Conservation (phyloP, 2,797 vertebrate genomes). For the Zalophus californianus region DNA sequence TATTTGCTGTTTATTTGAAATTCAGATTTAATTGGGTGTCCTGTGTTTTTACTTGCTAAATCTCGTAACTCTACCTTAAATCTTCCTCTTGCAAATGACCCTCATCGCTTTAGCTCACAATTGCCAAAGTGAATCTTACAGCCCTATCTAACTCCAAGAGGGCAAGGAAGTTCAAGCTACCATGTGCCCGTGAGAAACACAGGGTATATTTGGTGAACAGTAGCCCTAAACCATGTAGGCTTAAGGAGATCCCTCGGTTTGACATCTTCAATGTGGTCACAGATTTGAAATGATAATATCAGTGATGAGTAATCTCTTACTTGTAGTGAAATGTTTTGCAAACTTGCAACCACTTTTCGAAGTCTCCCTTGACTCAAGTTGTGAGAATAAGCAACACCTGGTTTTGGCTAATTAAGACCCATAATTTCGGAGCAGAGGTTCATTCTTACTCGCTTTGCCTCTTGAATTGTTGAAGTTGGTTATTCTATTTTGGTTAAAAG, state of each 20-base stretch:
- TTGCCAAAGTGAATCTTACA: not conserved
- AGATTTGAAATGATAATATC: not conserved
- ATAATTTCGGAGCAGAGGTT: not conserved
- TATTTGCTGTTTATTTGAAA: not conserved
- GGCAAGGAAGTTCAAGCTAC: not conserved
- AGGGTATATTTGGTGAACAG: not conserved
- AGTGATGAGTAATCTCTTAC: not conserved
- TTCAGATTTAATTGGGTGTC: not conserved
- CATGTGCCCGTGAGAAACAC: not conserved
- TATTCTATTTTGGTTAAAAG: not conserved
- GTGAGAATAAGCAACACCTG: not conserved
- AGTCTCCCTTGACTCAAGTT: slow-evolving; percentile 3
- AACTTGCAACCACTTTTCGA: not conserved
- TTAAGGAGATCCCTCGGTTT: not conserved
- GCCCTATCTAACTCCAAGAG: not conserved
- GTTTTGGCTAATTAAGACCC: not conserved
- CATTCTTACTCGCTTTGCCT: not conserved
- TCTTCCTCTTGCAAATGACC: slow-evolving; percentile 8
- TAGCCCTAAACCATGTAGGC: not conserved
- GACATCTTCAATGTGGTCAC: not conserved
- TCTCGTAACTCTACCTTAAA: not conserved
- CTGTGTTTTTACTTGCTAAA: slow-evolving; percentile 37
- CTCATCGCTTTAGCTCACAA: not conserved
- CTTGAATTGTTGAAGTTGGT: not conserved
- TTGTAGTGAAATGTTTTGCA: slow-evolving; percentile 23